Evolutionary conservation across 2,113 vertebrate genomes (phyloP).

Genomic region (Smithornis capensis): DNA sequence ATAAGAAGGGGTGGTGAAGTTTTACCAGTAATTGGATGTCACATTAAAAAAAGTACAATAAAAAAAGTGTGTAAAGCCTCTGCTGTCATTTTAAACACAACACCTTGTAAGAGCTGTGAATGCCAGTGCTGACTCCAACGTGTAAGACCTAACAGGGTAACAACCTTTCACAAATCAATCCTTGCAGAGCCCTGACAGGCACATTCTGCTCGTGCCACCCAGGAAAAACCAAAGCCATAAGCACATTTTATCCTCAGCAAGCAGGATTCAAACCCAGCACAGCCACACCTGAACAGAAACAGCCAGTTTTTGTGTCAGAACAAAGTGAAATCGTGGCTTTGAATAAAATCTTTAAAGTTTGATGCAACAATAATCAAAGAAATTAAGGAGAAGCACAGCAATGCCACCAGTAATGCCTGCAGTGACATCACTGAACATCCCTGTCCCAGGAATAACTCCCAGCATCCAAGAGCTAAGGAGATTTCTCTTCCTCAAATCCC

Average conservation of each 20-base stretch:
- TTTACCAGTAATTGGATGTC: not conserved
- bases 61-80: not conserved
- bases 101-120: not conserved
- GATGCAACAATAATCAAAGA: not conserved
- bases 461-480: not conserved
- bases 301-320: fast-evolving
- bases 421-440: not conserved
- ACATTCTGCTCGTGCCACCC: fast-evolving
- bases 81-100: not conserved
- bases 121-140: not conserved
- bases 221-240: not conserved
- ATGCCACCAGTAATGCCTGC: fast-evolving
- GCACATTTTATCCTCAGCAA: not conserved
- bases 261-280: not conserved
- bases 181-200: not conserved
- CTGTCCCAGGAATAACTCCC: not conserved
- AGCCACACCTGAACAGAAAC: not conserved
- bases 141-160: not conserved
- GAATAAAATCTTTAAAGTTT: not conserved
- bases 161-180: not conserved
- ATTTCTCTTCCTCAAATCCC: not conserved
- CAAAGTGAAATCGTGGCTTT: not conserved
- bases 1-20: not conserved
- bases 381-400: not conserved
- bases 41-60: not conserved